Conservation (phyloP, 2,888 invertebrate genomes). For the Drosophila testacea region DNA sequence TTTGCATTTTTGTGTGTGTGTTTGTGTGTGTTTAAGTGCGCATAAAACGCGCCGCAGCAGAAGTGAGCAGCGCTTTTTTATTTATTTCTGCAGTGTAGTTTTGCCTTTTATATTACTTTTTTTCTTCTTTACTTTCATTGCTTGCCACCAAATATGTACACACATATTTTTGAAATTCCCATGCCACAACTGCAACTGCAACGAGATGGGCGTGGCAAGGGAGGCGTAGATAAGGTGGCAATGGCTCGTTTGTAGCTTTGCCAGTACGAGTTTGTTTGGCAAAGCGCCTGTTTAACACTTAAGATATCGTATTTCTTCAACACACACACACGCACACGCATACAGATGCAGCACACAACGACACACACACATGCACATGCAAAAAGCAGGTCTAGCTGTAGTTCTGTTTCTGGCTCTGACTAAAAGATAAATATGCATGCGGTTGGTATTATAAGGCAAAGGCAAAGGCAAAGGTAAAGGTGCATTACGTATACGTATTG, state of each 20-base stretch:
- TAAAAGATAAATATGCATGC: conserved; percentile 77
- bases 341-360: conserved; percentile 11
- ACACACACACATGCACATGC: conserved; percentile 23
- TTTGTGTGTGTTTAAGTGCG: conserved; percentile 59
- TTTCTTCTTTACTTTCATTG: conserved; percentile 35
- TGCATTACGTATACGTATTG: conserved; percentile 60
- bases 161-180: conserved; percentile 39
- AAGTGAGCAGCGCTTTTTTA: conserved; percentile 77
- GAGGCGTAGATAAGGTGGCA: conserved; percentile 55
- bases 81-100: conserved; percentile 72
- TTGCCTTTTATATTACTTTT: conserved; percentile 47
- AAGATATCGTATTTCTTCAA: conserved; percentile 76
- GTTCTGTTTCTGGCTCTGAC: conserved; percentile 34
- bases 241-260: conserved; percentile 60
- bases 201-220: conserved; percentile 61
- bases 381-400: conserved; percentile 45
- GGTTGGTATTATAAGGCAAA: conserved; percentile 65
- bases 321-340: conserved; percentile 38
- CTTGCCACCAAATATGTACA: conserved; percentile 12
- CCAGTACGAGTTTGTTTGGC: conserved; percentile 71
- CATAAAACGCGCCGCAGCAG: conserved; percentile 73
- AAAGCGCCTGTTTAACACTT: conserved; percentile 80
- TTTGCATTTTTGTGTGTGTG: conserved; percentile 51
- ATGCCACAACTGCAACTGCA: conserved; percentile 42
- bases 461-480: conserved; percentile 62